A percentile compares a stretch with the other conserved stretches of the same genome.
phyloP scores from a whole-genome alignment of 2,888 invertebrate genomes.

The Limenitis camilla region DNA sequence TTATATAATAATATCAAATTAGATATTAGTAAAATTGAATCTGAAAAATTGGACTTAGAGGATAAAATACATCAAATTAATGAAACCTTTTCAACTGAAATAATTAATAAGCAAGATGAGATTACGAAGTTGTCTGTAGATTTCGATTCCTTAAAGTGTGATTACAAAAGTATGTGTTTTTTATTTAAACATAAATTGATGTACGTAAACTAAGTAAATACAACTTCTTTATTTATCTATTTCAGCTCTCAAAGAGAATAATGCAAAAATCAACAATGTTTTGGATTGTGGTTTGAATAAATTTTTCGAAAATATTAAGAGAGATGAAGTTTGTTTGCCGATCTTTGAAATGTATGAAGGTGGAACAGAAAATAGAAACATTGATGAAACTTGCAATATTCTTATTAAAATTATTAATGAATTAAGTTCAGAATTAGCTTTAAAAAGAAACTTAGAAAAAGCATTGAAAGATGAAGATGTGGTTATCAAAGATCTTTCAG shows the following conservation, averaged over 20 bases:
- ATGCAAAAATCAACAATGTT: slow-evolving; percentile 24
- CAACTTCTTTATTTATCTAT: slow-evolving; percentile 10
- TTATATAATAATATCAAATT: slow-evolving; percentile 2
- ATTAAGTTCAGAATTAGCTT: slow-evolving; percentile 32
- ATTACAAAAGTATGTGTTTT: slow-evolving; percentile 36
- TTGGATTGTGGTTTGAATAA: slow-evolving; percentile 32
- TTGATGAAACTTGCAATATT: slow-evolving; percentile 29
- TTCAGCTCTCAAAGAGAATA: slow-evolving; percentile 20
- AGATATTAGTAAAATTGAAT: neutral
- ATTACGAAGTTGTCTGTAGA: slow-evolving; percentile 21
- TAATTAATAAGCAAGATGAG: slow-evolving; percentile 20
- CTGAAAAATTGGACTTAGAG: slow-evolving; percentile 23
- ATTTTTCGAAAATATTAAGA: slow-evolving; percentile 30
- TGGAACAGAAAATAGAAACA: slow-evolving; percentile 1
- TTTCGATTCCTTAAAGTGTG: slow-evolving; percentile 30
- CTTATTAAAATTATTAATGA: slow-evolving; percentile 34
- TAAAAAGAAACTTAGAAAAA: slow-evolving; percentile 32
- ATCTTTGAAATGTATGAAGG: slow-evolving; percentile 29
- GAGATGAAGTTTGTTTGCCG: slow-evolving; percentile 26
- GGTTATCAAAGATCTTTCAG: slow-evolving; percentile 29
- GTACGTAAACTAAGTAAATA: neutral
- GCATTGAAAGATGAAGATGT: slow-evolving; percentile 32
- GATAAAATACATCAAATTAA: slow-evolving; percentile 21
- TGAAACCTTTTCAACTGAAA: slow-evolving; percentile 10
- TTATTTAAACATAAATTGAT: slow-evolving; percentile 12